These are phyloP conservation scores for Polyodon spathula DNA, from an alignment of 2,113 vertebrate species.

Conservation along the genomic window DNA sequence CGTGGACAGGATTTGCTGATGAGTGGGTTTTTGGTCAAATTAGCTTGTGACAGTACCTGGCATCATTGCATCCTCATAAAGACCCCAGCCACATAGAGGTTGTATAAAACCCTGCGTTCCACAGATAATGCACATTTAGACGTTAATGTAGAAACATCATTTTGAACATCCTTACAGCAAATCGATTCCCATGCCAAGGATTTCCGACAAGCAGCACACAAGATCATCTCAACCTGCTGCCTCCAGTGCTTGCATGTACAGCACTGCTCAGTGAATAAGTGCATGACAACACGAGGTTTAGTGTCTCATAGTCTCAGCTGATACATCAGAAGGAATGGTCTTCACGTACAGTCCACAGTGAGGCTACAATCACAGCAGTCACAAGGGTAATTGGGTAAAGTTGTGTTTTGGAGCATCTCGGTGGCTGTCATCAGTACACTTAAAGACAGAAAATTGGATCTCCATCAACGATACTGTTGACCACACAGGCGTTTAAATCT, in stretches of 20 bases:
- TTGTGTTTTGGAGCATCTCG: too few species aligned
- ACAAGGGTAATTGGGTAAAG: too few species aligned
- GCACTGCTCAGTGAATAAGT: neutral
- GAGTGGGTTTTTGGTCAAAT: neutral
- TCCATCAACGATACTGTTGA: too few species aligned
- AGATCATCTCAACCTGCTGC: neutral
- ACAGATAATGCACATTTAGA: neutral
- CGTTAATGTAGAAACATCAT: neutral
- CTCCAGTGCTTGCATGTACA: neutral
- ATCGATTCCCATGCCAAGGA: neutral
- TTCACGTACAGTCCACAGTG: too few species aligned
- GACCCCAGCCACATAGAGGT: neutral
- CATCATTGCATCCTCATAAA: neutral
- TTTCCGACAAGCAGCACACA: neutral
- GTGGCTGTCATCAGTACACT: too few species aligned
- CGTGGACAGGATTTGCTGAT: neutral
- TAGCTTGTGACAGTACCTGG: constrained; percentile 1
- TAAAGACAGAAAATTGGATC: too few species aligned
- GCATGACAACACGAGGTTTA: too few species aligned
- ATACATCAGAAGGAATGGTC: too few species aligned
- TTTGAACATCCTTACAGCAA: neutral
- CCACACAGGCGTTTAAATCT: too few species aligned
- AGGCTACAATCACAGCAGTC: too few species aligned
- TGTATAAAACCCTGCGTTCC: neutral
- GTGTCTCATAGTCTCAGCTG: too few species aligned